Conservation (phyloP, 2,888 invertebrate species). For the Drymonia ruficornis region DNA sequence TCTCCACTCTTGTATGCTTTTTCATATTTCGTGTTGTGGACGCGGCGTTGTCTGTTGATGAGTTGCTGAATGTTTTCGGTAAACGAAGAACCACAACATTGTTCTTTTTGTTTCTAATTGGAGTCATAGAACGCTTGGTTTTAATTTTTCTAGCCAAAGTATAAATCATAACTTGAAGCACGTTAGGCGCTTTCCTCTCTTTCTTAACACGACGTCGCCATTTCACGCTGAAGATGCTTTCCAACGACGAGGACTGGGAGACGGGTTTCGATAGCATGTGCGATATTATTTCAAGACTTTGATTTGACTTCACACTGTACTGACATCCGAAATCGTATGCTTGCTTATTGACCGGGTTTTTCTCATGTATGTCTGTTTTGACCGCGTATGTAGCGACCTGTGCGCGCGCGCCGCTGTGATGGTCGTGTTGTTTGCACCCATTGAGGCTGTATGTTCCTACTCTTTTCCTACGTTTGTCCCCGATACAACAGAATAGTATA, state of each 20-base stretch:
- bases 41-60: slow-evolving; percentile 26
- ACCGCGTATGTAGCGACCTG: not conserved
- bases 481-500: slow-evolving; percentile 46
- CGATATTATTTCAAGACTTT: slow-evolving; percentile 57
- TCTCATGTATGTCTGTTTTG: slow-evolving; percentile 21
- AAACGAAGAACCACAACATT: slow-evolving; percentile 48
- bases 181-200: slow-evolving; percentile 31
- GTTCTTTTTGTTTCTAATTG: slow-evolving; percentile 37
- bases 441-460: not conserved
- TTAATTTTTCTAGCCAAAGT: slow-evolving; percentile 49
- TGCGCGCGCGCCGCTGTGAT: not conserved
- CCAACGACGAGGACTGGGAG: slow-evolving; percentile 43
- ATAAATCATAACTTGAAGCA: slow-evolving; percentile 44
- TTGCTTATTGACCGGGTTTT: slow-evolving; percentile 23
- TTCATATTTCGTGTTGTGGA: slow-evolving; percentile 21
- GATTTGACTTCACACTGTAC: slow-evolving; percentile 48
- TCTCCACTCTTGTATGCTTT: slow-evolving; percentile 31
- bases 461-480: slow-evolving; percentile 30
- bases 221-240: slow-evolving; percentile 39
- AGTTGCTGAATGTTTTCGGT: slow-evolving; percentile 41
- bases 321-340: slow-evolving; percentile 53
- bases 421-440: not conserved
- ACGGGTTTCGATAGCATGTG: slow-evolving; percentile 48
- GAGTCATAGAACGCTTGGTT: slow-evolving; percentile 32
- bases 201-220: slow-evolving; percentile 29